Percentiles rank a stretch among this genome's conserved stretches.
These are phyloP conservation scores for Microcaecilia unicolor DNA, from an alignment of 2,797 vertebrate genomes.

Conservation along the genomic window DNA sequence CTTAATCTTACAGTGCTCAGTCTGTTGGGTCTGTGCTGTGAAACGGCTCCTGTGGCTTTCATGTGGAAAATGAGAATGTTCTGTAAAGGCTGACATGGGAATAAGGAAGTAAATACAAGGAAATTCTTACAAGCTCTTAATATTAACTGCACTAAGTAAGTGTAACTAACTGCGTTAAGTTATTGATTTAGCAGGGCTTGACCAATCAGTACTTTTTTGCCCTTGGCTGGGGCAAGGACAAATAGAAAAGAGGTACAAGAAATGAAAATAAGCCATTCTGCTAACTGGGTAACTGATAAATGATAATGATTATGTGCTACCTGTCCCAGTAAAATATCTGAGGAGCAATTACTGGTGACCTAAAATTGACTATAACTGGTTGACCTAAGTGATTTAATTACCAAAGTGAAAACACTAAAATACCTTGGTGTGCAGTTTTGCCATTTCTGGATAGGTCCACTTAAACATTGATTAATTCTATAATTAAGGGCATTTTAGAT, in stretches of 20 bases:
- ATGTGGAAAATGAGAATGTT: slow-evolving; percentile 68
- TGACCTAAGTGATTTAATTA: slow-evolving; percentile 13
- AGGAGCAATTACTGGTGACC: slow-evolving; percentile 19
- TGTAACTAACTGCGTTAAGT: slow-evolving; percentile 58
- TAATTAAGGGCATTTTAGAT: no score
- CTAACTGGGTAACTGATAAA: slow-evolving; percentile 23
- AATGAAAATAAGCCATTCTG: slow-evolving; percentile 18
- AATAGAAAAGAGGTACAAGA: slow-evolving; percentile 22
- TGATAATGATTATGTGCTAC: slow-evolving; percentile 7
- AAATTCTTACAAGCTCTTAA: slow-evolving; percentile 50
- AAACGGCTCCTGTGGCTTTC: slow-evolving; percentile 57
- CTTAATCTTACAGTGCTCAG: slow-evolving; percentile 52
- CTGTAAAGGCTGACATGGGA: slow-evolving; percentile 57
- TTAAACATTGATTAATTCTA: no score
- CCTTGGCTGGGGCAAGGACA: slow-evolving; percentile 15
- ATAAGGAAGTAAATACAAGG: slow-evolving; percentile 63
- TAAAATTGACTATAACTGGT: slow-evolving; percentile 9
- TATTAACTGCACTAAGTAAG: slow-evolving; percentile 59
- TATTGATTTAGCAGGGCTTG: slow-evolving; percentile 58
- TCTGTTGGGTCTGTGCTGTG: slow-evolving; percentile 46
- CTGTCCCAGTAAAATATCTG: slow-evolving; percentile 12
- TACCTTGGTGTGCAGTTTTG: slow-evolving; percentile 11
- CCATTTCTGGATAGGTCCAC: slow-evolving; percentile 4
- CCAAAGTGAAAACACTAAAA: slow-evolving; percentile 11
- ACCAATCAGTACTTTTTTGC: slow-evolving; percentile 29